phyloP scores from a whole-genome alignment of 2,888 invertebrate species.

The Eupithecia inturbata region DNA sequence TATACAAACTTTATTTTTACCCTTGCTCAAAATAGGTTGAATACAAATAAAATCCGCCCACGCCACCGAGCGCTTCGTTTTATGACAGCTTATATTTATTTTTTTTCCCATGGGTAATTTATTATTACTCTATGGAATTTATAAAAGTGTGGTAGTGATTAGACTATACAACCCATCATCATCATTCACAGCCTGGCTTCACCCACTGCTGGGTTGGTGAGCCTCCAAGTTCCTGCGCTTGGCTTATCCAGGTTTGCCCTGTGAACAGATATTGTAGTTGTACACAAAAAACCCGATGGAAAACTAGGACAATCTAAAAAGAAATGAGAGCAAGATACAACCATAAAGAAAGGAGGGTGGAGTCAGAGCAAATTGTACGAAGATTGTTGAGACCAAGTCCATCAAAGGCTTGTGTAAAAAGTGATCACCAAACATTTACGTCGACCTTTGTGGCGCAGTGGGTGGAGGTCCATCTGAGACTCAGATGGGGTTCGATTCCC shows the following conservation, averaged over 20 bases:
- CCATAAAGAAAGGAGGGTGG: too few species aligned
- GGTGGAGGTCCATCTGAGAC: background rate
- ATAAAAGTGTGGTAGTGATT: background rate
- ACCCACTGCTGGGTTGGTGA: background rate
- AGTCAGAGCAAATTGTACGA: too few species aligned
- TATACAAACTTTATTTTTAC: background rate
- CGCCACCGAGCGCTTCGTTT: background rate
- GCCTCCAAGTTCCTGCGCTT: background rate
- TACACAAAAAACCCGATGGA: too few species aligned
- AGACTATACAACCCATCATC: background rate
- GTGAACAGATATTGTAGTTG: too few species aligned
- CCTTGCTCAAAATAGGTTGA: background rate
- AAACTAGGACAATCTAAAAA: too few species aligned
- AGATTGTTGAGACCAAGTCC: background rate
- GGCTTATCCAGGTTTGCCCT: too few species aligned
- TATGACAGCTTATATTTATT: background rate
- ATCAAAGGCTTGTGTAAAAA: background rate
- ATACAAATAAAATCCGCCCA: background rate
- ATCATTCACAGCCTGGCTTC: background rate
- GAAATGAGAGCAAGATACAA: too few species aligned
- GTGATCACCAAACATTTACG: background rate
- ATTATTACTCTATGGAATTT: background rate
- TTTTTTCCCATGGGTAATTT: background rate
- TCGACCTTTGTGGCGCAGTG: background rate
- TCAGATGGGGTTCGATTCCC: background rate